Evolutionary conservation across 2,113 vertebrate genomes (phyloP).

Genomic region (Tenrec ecaudatus): DNA sequence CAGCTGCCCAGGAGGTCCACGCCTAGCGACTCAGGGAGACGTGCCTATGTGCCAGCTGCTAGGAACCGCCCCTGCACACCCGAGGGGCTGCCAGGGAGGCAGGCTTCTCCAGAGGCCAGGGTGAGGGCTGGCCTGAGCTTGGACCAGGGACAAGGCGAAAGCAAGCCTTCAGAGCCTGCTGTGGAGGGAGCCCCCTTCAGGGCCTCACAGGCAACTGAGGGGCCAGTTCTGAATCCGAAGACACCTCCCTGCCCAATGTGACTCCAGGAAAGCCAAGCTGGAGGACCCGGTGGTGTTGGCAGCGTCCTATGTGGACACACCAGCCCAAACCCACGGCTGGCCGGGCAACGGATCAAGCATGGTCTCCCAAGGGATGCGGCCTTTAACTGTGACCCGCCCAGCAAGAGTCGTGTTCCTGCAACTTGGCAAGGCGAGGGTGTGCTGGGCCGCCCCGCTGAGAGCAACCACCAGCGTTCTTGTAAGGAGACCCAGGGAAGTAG

Average conservation of each 20-base stretch:
- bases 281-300: no score
- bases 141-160: not conserved
- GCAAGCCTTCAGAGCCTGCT: not conserved
- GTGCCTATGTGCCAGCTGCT: rapidly evolving
- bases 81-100: not conserved
- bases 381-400: not conserved
- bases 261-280: rapidly evolving
- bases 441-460: no score
- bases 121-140: not conserved
- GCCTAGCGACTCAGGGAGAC: rapidly evolving
- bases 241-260: rapidly evolving
- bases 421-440: not conserved
- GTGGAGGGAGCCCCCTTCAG: rapidly evolving
- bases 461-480: not conserved
- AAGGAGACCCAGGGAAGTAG: no score
- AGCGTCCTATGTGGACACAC: not conserved
- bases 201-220: rapidly evolving
- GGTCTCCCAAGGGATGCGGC: not conserved
- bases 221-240: not conserved
- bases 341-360: not conserved
- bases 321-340: not conserved
- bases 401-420: not conserved
- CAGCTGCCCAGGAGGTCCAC: not conserved
- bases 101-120: not conserved
- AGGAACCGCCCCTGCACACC: rapidly evolving